Evolutionary conservation across 2,888 invertebrate genomes (phyloP), one percentile per base, ranked within the genome.

Genomic region (Germaria angustata): DNA sequence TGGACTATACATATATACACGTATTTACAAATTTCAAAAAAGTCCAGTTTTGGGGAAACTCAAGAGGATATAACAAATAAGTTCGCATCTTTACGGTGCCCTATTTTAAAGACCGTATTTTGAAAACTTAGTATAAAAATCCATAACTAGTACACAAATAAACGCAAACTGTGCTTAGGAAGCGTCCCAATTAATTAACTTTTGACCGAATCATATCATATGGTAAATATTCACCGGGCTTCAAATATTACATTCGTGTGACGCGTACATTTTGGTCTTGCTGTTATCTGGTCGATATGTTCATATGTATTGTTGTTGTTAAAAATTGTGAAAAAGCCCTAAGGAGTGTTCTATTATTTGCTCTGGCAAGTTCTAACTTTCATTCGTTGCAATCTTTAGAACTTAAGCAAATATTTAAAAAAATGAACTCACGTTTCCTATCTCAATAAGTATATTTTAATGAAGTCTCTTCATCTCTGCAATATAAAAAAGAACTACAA

Each of bases 171-270:
- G n/a, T n/a, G n/a, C n/a, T n/a, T n/a, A n/a, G n/a, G n/a, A n/a
- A n/a, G n/a, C n/a, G n/a, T n/a, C n/a, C n/a, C n/a, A n/a, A n/a
- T n/a, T n/a, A n/a, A n/a, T n/a, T n/a, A n/a, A n/a, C n/a, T n/a
- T n/a, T n/a, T n/a, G n/a, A n/a, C n/a, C n/a, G n/a, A n/a, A n/a
- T n/a, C n/a, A n/a, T n/a, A n/a, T n/a, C n/a, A n/a, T n/a, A n/a
- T n/a, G n/a, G n/a, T n/a, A n/a, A n/a, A 59, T 89, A 89, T 65
- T 89, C 88, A 73, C 89, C 89, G 22, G 87, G 87, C 24, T 86
- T 61, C 2, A 84, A 83, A 84, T 89, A 88, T 1, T 87, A 84
- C 85, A 76, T 87, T 85, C 1, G 7, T 9, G 0, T 66, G 8
- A 8, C 65, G 65, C 28, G 51, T 24, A 41, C 84, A 84, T 3